Evolutionary conservation across 1,140 invertebrate genomes (phyloP).

Genomic region (Psix sp.): DNA sequence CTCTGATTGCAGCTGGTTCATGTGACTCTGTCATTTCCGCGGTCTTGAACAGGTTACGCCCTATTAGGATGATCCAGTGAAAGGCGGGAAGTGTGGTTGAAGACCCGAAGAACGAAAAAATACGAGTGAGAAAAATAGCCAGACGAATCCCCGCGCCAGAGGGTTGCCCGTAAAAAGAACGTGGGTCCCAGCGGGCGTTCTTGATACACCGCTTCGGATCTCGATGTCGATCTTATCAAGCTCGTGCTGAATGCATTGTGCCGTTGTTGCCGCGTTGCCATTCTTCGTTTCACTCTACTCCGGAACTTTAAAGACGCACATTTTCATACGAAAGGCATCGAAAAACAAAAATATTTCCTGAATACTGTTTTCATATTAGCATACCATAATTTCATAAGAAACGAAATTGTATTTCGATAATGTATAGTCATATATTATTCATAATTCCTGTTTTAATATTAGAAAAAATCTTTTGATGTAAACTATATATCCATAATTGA

Average conservation of each 20-base stretch:
- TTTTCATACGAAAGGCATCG: constrained; percentile 23
- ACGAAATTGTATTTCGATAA: too few species aligned
- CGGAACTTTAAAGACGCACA: constrained; percentile 20
- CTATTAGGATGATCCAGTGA: constrained; percentile 47
- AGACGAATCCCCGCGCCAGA: constrained; percentile 52
- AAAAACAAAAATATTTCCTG: constrained; percentile 4
- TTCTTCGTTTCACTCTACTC: constrained; percentile 36
- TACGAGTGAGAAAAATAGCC: constrained; percentile 49
- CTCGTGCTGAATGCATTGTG: constrained; percentile 68
- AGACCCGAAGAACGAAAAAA: constrained; percentile 22
- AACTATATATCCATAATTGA: too few species aligned
- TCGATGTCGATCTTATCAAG: constrained; percentile 68
- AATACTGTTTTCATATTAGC: background rate
- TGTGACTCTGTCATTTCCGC: constrained; percentile 51
- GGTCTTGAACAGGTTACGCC: constrained; percentile 36
- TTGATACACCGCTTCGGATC: constrained; percentile 67
- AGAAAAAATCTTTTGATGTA: too few species aligned
- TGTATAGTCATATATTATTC: too few species aligned
- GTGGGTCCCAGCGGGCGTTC: constrained; percentile 70
- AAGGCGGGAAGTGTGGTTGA: constrained; percentile 49
- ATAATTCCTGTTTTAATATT: too few species aligned
- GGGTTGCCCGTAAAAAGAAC: constrained; percentile 67
- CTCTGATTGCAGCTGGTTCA: constrained; percentile 25
- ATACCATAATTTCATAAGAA: too few species aligned
- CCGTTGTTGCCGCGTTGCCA: constrained; percentile 62